These are phyloP conservation scores for Apamea anceps DNA, from an alignment of 2,888 invertebrate genomes.

Conservation along the genomic window DNA sequence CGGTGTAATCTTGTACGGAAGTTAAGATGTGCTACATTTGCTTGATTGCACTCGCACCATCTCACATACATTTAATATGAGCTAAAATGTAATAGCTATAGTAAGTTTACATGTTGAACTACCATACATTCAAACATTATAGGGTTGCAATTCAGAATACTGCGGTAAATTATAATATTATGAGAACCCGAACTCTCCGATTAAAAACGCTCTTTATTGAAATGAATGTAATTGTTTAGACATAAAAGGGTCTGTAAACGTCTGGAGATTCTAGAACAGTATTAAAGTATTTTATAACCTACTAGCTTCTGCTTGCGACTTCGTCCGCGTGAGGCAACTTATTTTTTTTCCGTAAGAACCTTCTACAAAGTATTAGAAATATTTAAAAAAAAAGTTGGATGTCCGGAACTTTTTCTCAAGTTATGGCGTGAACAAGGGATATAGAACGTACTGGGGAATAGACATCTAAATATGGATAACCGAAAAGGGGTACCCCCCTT, in stretches of 20 bases:
- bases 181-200: background rate
- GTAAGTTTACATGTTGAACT: background rate
- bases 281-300: background rate
- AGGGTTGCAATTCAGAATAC: background rate
- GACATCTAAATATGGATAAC: background rate
- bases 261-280: background rate
- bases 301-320: too few relatives aligned
- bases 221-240: too few relatives aligned
- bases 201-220: background rate
- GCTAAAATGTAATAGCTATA: conserved; percentile 12
- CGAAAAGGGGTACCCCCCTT: background rate
- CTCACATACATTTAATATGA: conserved; percentile 28
- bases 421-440: too few relatives aligned
- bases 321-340: too few relatives aligned
- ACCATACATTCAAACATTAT: background rate
- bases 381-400: too few relatives aligned
- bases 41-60: conserved; percentile 31
- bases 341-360: too few relatives aligned
- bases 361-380: too few relatives aligned
- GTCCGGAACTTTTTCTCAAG: too few relatives aligned
- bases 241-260: too few relatives aligned
- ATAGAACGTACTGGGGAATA: background rate
- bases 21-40: conserved; percentile 34
- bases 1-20: conserved; percentile 36
- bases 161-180: background rate